Evolutionary conservation across 2,797 vertebrate genomes (phyloP).

Genomic region (Gastrophryne carolinensis): DNA sequence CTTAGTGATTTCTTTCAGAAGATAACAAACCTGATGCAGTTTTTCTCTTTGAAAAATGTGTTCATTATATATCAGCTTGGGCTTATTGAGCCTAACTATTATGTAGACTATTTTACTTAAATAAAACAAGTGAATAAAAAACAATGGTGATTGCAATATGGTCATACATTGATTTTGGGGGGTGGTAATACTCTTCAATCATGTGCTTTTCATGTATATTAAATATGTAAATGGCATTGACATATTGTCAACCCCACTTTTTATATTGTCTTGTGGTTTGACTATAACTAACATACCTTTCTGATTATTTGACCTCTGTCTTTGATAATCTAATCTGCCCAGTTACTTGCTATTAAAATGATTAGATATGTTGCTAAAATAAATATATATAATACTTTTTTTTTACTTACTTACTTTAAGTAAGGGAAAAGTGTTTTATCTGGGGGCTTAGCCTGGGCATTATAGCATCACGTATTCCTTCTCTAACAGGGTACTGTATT

Average conservation of each 20-base stretch:
- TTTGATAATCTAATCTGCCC: too few species aligned
- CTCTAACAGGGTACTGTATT: too few species aligned
- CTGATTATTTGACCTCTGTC: not conserved
- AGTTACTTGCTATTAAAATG: too few species aligned
- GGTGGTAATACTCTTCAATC: too few species aligned
- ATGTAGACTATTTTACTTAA: not conserved
- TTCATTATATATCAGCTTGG: slow-evolving; percentile 8
- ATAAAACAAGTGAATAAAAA: not conserved
- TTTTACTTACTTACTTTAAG: not conserved
- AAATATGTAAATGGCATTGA: too few species aligned
- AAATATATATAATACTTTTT: not conserved
- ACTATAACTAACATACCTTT: not conserved
- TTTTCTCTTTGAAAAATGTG: not conserved
- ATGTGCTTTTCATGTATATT: too few species aligned
- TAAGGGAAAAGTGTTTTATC: too few species aligned
- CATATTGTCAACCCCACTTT: not conserved
- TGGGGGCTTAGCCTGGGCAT: too few species aligned
- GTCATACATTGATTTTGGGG: not conserved
- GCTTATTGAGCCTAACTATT: not conserved
- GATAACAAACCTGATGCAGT: slow-evolving; percentile 4
- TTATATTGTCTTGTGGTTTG: not conserved
- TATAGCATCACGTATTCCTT: too few species aligned
- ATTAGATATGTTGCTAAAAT: not conserved
- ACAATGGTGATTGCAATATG: not conserved
- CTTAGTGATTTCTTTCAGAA: slow-evolving; percentile 18